Evolutionary conservation across 2,888 invertebrate genomes (phyloP), one percentile per base, ranked within the genome.

Genomic region (Torymus tubicola): DNA sequence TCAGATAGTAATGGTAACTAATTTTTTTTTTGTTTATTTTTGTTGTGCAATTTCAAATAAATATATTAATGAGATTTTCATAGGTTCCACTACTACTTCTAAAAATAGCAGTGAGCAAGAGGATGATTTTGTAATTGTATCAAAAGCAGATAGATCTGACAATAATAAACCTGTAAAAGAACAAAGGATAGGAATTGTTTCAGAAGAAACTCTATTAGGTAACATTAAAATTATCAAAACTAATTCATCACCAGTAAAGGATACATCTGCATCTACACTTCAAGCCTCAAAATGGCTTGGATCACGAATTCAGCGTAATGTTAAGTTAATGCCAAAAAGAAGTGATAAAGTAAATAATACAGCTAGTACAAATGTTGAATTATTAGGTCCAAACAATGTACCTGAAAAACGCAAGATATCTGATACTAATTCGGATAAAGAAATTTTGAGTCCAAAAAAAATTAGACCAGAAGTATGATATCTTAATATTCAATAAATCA

Each of bases 271-370:
- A 64, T 50, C 60, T 50, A 11, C 53, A 67, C 78, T 72, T 52
- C 82, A 84, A 73, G 80, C 80, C 4, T 72, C 84, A 0, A 87
- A 87, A 73, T 88, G 89, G 87, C 86, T 86, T 1, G 88, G 88
- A 12, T 77, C 87, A 52, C 86, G 90, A 16, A 90, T 90, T 71
- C 89, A 90, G 67, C 86, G 89, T 10, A 90, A 90, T 65, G 88
- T 90, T 2, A 90, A 90, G 77, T 82, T 88, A 61, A 79, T 90
- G 79, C 90, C 90, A n/a, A 88, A 88, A 80, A 85, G 89, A 75
- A 86, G 78, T 18, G 87, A 89, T 24, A 88, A 85, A 77, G 21
- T 13, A 72, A 75, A 31, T 52, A 60, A 57, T 61, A n/a, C 18
- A 65, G 65, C 1, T 1, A 73, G 74, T 65, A 18, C 16, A 1